Conservation (phyloP, 2,888 invertebrate species). For the Lumbricus terrestris region DNA sequence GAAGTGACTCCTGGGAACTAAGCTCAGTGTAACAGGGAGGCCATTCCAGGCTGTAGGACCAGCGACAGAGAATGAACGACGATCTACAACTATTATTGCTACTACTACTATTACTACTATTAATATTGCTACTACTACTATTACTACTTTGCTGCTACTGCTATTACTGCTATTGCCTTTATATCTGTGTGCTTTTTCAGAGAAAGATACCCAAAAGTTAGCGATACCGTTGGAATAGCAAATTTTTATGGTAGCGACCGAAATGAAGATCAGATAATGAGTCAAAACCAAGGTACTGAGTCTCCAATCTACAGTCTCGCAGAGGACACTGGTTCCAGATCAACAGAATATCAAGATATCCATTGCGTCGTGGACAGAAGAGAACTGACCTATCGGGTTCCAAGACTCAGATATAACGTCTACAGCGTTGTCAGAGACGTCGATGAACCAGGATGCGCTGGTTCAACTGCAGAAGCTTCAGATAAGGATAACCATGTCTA, state of each 20-base stretch:
- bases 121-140: too few species aligned
- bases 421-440: background rate
- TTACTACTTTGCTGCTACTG: background rate
- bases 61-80: too few species aligned
- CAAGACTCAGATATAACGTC: background rate
- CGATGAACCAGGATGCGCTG: background rate
- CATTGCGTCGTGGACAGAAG: too few species aligned
- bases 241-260: background rate
- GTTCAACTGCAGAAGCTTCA: background rate
- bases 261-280: background rate
- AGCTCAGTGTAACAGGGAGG: too few species aligned
- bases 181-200: background rate
- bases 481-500: too few species aligned
- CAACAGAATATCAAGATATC: too few species aligned
- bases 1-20: too few species aligned
- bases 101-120: background rate
- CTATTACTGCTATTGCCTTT: background rate
- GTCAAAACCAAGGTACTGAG: background rate
- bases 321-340: background rate
- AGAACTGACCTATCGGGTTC: too few species aligned
- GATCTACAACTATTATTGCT: too few species aligned
- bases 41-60: too few species aligned
- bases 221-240: background rate
- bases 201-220: background rate
- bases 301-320: background rate